A percentile compares a stretch with the other conserved stretches of the same genome.
phyloP scores from a whole-genome alignment of 1,140 invertebrate genomes.

The Dufourea novaeangliae region DNA sequence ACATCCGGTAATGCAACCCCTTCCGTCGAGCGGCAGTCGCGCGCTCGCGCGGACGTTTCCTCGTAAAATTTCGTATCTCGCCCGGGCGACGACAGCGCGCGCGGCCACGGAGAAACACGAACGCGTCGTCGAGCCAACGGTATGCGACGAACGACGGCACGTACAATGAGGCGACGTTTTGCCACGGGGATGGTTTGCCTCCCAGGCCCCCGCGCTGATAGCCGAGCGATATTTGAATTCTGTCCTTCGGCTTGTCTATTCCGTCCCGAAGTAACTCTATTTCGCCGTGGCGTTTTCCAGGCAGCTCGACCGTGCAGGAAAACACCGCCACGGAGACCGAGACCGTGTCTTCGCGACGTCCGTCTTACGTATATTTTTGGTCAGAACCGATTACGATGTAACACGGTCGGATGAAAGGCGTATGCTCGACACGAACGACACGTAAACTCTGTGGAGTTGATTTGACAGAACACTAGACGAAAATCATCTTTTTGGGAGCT shows the following conservation, averaged over 20 bases:
- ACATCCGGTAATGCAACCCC: conserved; percentile 58
- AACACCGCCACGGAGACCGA: too few species aligned
- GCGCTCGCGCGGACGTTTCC: conserved; percentile 38
- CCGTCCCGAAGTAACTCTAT: neutral
- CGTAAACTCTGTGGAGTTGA: too few species aligned
- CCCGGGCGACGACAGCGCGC: conserved; percentile 46
- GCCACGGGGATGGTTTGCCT: neutral
- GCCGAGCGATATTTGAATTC: conserved; percentile 10
- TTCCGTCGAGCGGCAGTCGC: conserved; percentile 23
- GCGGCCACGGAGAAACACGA: conserved; percentile 23
- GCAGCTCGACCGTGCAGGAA: too few species aligned
- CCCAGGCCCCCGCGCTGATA: neutral
- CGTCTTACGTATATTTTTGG: too few species aligned
- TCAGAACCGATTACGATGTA: too few species aligned
- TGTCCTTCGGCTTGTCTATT: neutral
- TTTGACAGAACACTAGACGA: too few species aligned
- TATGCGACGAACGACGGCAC: neutral
- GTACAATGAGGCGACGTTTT: conserved; percentile 8
- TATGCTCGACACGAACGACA: too few species aligned
- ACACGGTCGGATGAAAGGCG: too few species aligned
- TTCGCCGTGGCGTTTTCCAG: neutral
- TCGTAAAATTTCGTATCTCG: conserved; percentile 59
- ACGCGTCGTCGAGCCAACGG: too few species aligned
- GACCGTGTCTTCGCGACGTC: too few species aligned
- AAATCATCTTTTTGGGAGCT: too few species aligned